Conservation (phyloP, 2,888 invertebrate species). For the Lasioglossum morio region DNA sequence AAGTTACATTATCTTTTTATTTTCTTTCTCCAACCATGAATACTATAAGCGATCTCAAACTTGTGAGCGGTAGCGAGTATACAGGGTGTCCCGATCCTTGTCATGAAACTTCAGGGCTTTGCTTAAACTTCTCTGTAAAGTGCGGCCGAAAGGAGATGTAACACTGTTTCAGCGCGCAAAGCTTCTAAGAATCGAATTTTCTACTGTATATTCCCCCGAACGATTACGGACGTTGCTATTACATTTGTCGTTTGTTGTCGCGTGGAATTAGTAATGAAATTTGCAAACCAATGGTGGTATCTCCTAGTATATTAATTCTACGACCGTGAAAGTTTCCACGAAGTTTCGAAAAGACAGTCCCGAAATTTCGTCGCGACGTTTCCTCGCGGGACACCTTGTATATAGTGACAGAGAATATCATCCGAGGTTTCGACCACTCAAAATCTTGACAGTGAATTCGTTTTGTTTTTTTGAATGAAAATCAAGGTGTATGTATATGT, state of each 20-base stretch:
- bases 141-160: neutral
- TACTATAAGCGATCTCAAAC: conserved; percentile 22
- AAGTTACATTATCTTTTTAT: conserved; percentile 21
- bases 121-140: neutral
- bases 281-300: neutral
- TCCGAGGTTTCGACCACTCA: conserved; percentile 4
- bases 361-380: conserved; percentile 7
- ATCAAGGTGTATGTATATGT: conserved; percentile 45
- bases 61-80: conserved; percentile 19
- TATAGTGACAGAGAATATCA: neutral
- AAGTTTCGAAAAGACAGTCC: neutral
- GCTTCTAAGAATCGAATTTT: neutral
- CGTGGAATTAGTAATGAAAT: neutral
- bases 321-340: neutral
- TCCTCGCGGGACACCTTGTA: conserved; percentile 4
- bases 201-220: neutral
- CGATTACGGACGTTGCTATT: neutral
- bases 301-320: too few relatives aligned
- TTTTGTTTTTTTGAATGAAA: conserved; percentile 35
- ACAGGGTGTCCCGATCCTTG: conserved; percentile 11
- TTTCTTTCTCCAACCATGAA: conserved; percentile 20
- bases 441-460: conserved; percentile 13
- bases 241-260: neutral
- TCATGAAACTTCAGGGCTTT: neutral
- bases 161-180: neutral